A percentile compares a stretch with the other conserved stretches of the same genome.
These are phyloP conservation scores for Morus bassanus DNA, from an alignment of 2,797 vertebrate genomes.

Conservation along the genomic window DNA sequence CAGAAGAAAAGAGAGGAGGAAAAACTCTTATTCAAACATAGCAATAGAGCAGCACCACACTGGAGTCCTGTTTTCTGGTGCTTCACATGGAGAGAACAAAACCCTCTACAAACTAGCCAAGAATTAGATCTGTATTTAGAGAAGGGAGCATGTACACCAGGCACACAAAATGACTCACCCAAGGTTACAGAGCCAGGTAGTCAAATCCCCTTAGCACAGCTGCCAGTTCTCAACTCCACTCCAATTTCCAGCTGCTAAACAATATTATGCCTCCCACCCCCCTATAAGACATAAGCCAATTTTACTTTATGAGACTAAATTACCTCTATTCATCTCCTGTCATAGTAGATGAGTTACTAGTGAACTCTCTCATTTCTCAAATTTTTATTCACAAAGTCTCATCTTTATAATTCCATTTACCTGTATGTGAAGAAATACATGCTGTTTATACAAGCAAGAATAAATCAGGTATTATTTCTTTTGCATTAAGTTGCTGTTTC, in stretches of 20 bases:
- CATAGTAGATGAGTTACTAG: constrained; percentile 52
- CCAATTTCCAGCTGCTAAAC: constrained; percentile 20
- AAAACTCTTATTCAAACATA: not conserved
- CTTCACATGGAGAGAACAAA: not conserved
- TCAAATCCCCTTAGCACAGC: not conserved
- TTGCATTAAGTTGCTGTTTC: not conserved
- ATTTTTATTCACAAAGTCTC: constrained; percentile 46
- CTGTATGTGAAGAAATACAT: not conserved
- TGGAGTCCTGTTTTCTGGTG: not conserved
- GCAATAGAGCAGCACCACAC: not conserved
- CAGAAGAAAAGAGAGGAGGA: not conserved
- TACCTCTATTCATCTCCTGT: constrained; percentile 67
- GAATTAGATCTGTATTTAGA: constrained; percentile 15
- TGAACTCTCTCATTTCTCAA: constrained; percentile 51
- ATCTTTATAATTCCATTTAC: constrained; percentile 41
- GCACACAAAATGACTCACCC: not conserved
- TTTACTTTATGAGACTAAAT: constrained; percentile 66
- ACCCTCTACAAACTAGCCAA: not conserved
- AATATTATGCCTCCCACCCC: constrained; percentile 32
- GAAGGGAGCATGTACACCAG: not conserved
- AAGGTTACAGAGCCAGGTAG: not conserved
- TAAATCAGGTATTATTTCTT: constrained; percentile 10
- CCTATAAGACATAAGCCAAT: constrained; percentile 51
- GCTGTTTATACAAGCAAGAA: not conserved
- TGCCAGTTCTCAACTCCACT: constrained; percentile 27